Base-by-base conservation (phyloP, 2,888 invertebrate species). In the Pterostichus niger region DNA sequence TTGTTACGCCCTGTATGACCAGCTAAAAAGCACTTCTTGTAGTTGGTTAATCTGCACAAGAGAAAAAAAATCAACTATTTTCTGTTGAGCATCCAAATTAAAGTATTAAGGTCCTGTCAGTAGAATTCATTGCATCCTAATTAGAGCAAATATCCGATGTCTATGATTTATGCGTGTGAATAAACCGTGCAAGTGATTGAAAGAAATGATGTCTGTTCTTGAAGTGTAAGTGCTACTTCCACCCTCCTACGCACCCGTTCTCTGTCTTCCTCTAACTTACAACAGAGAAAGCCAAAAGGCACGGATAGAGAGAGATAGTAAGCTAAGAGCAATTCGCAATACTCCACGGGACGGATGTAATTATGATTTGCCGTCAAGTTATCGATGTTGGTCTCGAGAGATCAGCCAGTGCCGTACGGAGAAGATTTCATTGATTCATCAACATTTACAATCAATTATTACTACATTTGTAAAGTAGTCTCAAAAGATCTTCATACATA, bases 171-270 rank as follows among this genome's bases (percentile, higher is more conserved):
- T 59, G 64, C 35, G 35, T 35, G 24, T n/a, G 64, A 33, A 31
- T 35, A 13, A 49, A 49, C n/a, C 64, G 7, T 89, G 89, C 89
- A 87, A 86, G 88, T 82, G 40, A 54, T 59, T 56, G 44, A 15
- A 46, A 81, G 64, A 77, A 76, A 49, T 76, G 71, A 24, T 68
- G 56, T 46, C 24, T 75, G 40, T 35, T 33, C 35, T 24, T 77
- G 17, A 73, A 46, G 73, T 24, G 73, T 49, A 64, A 64, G 64
- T 64, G 35, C 33, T 64, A 64, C 54, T 59, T 79, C 59, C 59
- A 79, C 79, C 79, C 76, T 61, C 61, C 78, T 46, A 59, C 61
- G 59, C 59, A 61, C 31, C 24, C 75, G 71, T 52, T 2, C 24
- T 9, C 7, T 75, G 5, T 75, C 75, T 75, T 49, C 59, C 2